phyloP scores from a whole-genome alignment of 2,888 invertebrate species.

The Orthosia cruda region DNA sequence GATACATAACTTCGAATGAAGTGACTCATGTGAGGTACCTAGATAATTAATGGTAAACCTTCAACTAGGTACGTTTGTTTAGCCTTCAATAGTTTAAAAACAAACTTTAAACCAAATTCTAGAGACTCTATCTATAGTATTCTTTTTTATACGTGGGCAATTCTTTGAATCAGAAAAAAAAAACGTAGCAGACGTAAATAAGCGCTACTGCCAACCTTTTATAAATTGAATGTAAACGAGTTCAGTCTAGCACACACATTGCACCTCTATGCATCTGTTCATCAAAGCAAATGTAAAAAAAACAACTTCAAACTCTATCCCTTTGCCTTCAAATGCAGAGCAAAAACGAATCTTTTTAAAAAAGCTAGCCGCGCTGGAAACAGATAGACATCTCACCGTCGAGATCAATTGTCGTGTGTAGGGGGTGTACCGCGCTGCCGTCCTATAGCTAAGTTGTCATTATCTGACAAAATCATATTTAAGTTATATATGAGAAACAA shows the following conservation, averaged over 20 bases:
- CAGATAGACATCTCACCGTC: slow-evolving; percentile 41
- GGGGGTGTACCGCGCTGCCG: no score
- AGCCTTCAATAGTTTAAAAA: neutral
- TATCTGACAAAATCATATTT: no score
- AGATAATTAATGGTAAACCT: no score
- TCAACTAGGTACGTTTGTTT: neutral
- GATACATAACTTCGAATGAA: no score
- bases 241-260: neutral
- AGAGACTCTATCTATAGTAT: neutral
- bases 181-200: neutral
- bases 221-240: slow-evolving; percentile 14
- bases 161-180: neutral
- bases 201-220: neutral
- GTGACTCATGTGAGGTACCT: no score
- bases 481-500: no score
- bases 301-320: slow-evolving; percentile 9
- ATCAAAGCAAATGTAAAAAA: slow-evolving; percentile 14
- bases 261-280: slow-evolving; percentile 1
- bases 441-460: no score
- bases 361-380: slow-evolving; percentile 5
- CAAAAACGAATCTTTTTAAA: slow-evolving; percentile 17
- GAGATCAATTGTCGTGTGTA: slow-evolving; percentile 40
- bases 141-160: neutral
- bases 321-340: slow-evolving; percentile 2
- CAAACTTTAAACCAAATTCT: neutral